Evolutionary conservation across 2,797 vertebrate genomes (phyloP).

Genomic region (Decapterus maruadsi): DNA sequence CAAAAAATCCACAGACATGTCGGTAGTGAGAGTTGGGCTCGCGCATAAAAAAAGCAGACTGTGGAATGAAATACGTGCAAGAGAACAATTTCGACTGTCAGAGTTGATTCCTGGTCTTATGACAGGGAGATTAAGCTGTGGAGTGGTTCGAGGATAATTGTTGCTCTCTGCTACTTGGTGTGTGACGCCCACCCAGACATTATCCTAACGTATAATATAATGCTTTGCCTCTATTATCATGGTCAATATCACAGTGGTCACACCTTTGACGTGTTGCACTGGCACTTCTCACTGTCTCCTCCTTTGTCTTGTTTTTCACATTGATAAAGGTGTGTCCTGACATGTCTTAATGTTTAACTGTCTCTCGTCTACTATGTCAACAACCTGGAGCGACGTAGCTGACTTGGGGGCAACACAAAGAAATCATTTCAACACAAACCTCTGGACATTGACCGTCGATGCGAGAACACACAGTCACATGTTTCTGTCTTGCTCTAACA

Average conservation of each 20-base stretch:
- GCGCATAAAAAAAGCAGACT: constrained; percentile 46
- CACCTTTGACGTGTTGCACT: constrained; percentile 44
- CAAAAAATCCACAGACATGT: constrained; percentile 10
- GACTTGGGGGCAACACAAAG: not conserved
- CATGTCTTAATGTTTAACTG: not conserved
- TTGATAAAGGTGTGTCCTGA: constrained; percentile 7
- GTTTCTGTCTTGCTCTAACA: constrained; percentile 1
- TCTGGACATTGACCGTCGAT: not conserved
- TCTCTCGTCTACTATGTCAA: not conserved
- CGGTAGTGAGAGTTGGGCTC: constrained; percentile 20
- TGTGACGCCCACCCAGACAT: constrained; percentile 67
- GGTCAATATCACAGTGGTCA: constrained; percentile 51
- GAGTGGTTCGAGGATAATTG: constrained; percentile 69
- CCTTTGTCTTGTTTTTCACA: constrained; percentile 8
- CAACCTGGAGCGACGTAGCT: not conserved
- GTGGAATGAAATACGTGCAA: constrained; percentile 66
- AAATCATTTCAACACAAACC: constrained; percentile 8
- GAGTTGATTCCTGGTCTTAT: constrained; percentile 60
- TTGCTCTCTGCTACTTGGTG: constrained; percentile 48
- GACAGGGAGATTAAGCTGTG: constrained; percentile 68
- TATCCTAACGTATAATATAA: constrained; percentile 69
- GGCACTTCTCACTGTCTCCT: constrained; percentile 28
- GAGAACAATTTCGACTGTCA: constrained; percentile 68
- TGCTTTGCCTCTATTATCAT: constrained; percentile 59
- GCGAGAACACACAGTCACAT: constrained; percentile 19